Evolutionary conservation across 2,888 invertebrate genomes (phyloP).

Genomic region (Oligia fasciuncula): DNA sequence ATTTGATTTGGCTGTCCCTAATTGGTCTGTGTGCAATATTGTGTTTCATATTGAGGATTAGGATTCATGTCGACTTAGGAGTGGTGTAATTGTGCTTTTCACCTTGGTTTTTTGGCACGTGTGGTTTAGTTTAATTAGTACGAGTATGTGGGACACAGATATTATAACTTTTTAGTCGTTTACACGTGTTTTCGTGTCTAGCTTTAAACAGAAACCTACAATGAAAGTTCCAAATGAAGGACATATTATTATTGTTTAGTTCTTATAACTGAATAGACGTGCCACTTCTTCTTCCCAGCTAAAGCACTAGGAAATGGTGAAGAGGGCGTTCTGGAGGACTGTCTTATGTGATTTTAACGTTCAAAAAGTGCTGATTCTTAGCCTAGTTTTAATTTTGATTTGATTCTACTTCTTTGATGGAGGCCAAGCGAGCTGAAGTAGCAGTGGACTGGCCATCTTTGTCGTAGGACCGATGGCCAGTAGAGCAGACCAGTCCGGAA

Average conservation of each 20-base stretch:
- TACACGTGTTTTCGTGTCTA: not conserved
- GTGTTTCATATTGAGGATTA: not conserved
- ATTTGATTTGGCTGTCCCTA: slow-evolving; percentile 39
- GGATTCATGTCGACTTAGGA: not conserved
- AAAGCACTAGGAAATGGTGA: not conserved
- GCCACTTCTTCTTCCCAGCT: not conserved
- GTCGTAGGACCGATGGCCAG: not conserved
- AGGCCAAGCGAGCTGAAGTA: not conserved
- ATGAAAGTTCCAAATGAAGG: not conserved
- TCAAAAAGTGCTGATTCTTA: not conserved
- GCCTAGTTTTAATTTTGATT: not conserved
- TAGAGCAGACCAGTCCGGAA: not conserved
- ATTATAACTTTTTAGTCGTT: not conserved
- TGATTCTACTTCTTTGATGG: not conserved
- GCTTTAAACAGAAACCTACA: not conserved
- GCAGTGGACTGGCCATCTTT: not conserved
- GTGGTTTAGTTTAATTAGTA: not conserved
- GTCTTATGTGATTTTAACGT: not conserved
- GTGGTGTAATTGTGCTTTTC: not conserved
- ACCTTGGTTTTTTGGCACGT: not conserved
- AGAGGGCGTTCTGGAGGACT: not conserved
- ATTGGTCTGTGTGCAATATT: slow-evolving; percentile 30
- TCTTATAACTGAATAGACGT: not conserved
- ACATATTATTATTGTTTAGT: not conserved
- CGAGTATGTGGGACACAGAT: too few species aligned